These are phyloP conservation scores for Uropsilus gracilis DNA, from an alignment of 2,113 vertebrate genomes.

Conservation along the genomic window DNA sequence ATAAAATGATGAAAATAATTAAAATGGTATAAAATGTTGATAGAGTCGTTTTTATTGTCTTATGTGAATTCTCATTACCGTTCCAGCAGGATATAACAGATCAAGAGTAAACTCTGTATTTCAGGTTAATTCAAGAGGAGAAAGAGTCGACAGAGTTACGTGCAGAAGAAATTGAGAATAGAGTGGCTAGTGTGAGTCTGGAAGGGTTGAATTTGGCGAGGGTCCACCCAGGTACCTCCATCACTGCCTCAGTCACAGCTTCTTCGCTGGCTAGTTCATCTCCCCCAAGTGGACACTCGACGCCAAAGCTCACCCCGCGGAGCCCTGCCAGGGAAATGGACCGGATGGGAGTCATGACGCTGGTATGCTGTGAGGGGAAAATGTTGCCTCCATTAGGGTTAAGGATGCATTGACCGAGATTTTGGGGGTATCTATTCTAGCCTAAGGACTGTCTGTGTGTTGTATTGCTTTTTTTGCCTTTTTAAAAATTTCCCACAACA, in stretches of 20 bases:
- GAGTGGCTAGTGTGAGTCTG: constrained; percentile 97
- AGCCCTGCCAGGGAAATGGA: constrained; percentile 98
- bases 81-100: background rate
- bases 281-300: constrained; percentile 97
- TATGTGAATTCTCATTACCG: background rate
- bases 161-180: constrained; percentile 98
- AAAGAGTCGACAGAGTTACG: constrained; percentile 98
- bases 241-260: constrained; percentile 96
- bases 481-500: background rate
- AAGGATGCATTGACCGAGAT: background rate
- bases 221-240: constrained; percentile 94
- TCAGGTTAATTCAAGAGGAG: constrained; percentile 98
- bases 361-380: constrained; percentile 86
- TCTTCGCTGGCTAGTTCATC: constrained; percentile 97
- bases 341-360: constrained; percentile 97
- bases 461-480: background rate
- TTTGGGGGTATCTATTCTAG: background rate
- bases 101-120: constrained; percentile 32
- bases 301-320: constrained; percentile 96
- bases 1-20: background rate
- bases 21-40: background rate
- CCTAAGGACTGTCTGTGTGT: background rate
- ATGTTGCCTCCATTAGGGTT: background rate
- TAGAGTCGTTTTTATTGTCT: background rate
- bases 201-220: constrained; percentile 97